Conservation (phyloP, 2,888 invertebrate species). For the Zeuzera pyrina region DNA sequence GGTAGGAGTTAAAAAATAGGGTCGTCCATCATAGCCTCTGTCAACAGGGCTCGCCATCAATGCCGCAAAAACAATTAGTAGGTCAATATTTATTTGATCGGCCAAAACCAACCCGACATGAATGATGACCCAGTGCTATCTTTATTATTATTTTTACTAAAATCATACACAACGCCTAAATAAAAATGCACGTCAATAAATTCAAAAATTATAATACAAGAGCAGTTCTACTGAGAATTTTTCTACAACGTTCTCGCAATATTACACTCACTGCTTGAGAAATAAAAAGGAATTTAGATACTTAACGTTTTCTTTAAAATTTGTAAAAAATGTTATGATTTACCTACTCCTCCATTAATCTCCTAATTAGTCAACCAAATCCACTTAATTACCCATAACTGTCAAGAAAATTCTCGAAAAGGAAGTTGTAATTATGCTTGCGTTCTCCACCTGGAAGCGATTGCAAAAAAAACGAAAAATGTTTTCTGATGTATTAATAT, state of each 20-base stretch:
- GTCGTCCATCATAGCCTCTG: constrained; percentile 62
- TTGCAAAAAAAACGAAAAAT: too few species aligned
- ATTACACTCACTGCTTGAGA: background rate
- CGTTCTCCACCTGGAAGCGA: too few species aligned
- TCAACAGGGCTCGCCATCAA: constrained; percentile 57
- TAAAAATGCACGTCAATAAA: too few species aligned
- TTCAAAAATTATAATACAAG: background rate
- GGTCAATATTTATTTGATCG: constrained; percentile 68
- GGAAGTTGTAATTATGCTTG: too few species aligned
- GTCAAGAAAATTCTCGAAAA: too few species aligned
- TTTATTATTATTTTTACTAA: background rate
- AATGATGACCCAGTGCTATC: constrained; percentile 34
- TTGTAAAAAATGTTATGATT: too few species aligned
- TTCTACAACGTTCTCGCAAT: background rate
- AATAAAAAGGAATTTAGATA: too few species aligned
- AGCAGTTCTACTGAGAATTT: background rate
- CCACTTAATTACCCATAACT: too few species aligned
- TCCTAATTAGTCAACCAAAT: too few species aligned
- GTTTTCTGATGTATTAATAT: too few species aligned
- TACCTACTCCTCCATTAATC: too few species aligned
- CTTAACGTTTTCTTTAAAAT: too few species aligned
- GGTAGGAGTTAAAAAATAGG: constrained; percentile 51
- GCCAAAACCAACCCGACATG: constrained; percentile 35
- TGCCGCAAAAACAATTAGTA: constrained; percentile 69
- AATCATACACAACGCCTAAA: background rate